These are phyloP conservation scores for Sphaeramia orbicularis DNA, from an alignment of 2,797 vertebrate genomes.

Conservation along the genomic window DNA sequence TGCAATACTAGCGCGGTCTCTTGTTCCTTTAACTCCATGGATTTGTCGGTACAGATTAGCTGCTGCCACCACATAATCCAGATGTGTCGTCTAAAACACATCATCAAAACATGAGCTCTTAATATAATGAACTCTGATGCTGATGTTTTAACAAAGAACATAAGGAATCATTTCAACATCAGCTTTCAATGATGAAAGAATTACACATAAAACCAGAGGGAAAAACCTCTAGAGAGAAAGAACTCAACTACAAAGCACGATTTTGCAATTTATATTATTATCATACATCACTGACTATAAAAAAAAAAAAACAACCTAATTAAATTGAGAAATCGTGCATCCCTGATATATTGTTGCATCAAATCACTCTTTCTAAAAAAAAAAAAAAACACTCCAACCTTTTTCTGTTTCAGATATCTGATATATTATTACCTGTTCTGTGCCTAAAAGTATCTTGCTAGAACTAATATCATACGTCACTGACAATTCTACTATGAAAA, in stretches of 20 bases:
- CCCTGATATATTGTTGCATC: too few species aligned
- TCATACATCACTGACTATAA: too few species aligned
- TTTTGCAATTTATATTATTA: not conserved
- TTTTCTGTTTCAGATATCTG: too few species aligned
- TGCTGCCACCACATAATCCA: conserved; percentile 87
- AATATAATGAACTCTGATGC: not conserved
- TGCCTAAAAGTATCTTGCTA: too few species aligned
- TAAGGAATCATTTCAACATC: too few species aligned
- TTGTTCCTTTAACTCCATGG: conserved; percentile 77
- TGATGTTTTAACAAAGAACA: not conserved
- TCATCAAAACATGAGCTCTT: not conserved
- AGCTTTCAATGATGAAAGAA: too few species aligned
- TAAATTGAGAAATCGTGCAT: too few species aligned
- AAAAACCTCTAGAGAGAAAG: not conserved
- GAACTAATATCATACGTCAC: too few species aligned
- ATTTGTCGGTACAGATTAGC: conserved; percentile 87
- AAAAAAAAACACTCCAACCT: too few species aligned
- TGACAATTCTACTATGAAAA: not conserved
- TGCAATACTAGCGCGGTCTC: conserved; percentile 48
- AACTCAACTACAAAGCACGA: not conserved
- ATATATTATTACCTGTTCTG: too few species aligned
- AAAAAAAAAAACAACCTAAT: too few species aligned
- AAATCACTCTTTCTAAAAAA: too few species aligned
- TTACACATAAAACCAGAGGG: not conserved
- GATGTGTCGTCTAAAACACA: conserved; percentile 78